Base-by-base conservation (phyloP, 2,113 vertebrate genomes). In the Cavia porcellus region DNA sequence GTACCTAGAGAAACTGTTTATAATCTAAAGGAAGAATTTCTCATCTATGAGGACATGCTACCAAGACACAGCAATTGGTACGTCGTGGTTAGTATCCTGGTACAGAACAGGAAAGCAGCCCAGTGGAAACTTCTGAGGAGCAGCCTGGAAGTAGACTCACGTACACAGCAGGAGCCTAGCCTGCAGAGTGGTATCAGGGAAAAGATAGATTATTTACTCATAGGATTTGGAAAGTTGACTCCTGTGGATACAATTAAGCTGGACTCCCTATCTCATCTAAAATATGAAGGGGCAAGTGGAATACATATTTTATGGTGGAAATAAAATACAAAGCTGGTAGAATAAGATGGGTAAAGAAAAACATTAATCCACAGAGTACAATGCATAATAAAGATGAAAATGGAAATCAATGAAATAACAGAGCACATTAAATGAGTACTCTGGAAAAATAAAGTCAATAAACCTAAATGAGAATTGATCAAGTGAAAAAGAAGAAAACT, bases 261-360 rank as follows among this genome's bases (percentile, higher is more conserved):
- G 89, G 28, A 62, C 11, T 20, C 38, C 30, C n/a, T 42, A 59
- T 13, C 6, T 79, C 85, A 57, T 20, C 55, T 4, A 57, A 88
- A 83, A 86, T 35, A 72, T 57, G 35, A 94, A 86, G 7, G 66
- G 28, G 32, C 81, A 81, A 47, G 28, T 52, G 28, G n/a, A 94
- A 79, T 72, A 85, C 72, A 94, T 38, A 79, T 85, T 47, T 91
- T 88, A 83, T 61, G 88, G 28, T 85, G 61, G n/a, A 90, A 90
- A 94, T 94, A 94, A 90, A 86, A 86, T 45, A 86, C 42, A 77
- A 72, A 79, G 19, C n/a, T 55, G 45, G 50, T 74, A 79, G 47
- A 90, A 80, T 47, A 86, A 82, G 89, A 79, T 72, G 7, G 19
- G 62, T 66, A 86, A 74, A 74, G 72, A 75, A 92, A 20, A 79